These are phyloP conservation scores for Megaceryle torquata DNA, from an alignment of 2,113 vertebrate species.

Conservation along the genomic window DNA sequence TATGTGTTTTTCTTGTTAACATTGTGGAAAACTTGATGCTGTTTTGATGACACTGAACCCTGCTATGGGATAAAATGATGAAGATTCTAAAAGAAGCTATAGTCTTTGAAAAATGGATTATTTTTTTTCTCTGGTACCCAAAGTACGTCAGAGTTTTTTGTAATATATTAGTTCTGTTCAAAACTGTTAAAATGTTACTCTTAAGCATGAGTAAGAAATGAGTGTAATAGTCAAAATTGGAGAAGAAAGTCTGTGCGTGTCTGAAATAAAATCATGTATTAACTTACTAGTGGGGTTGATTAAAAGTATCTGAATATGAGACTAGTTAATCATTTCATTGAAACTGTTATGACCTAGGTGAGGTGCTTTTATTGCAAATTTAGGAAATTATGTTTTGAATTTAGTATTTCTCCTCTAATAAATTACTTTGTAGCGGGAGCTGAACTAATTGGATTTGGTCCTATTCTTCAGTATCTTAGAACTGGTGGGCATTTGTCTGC, in stretches of 20 bases:
- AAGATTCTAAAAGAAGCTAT: background rate
- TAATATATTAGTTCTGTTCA: background rate
- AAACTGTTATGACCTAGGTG: background rate
- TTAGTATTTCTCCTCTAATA: background rate
- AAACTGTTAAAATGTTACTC: background rate
- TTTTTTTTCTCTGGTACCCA: background rate
- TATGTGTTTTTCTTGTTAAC: background rate
- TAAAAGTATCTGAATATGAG: background rate
- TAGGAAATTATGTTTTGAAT: background rate
- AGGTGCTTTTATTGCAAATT: background rate
- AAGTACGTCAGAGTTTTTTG: background rate
- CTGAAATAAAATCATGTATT: background rate
- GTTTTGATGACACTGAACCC: constrained; percentile 1
- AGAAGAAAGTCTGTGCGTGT: background rate
- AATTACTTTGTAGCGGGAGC: background rate
- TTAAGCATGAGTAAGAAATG: background rate
- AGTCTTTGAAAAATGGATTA: background rate
- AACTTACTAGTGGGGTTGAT: background rate
- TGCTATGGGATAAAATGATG: background rate
- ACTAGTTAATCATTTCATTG: background rate
- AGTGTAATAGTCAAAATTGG: background rate
- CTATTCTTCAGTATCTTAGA: background rate
- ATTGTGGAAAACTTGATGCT: constrained; percentile 12
- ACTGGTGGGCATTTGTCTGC: background rate
- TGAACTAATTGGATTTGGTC: background rate